These are phyloP conservation scores for Antechinus stuartii DNA, from an alignment of 2,113 vertebrate genomes.

Conservation along the genomic window DNA sequence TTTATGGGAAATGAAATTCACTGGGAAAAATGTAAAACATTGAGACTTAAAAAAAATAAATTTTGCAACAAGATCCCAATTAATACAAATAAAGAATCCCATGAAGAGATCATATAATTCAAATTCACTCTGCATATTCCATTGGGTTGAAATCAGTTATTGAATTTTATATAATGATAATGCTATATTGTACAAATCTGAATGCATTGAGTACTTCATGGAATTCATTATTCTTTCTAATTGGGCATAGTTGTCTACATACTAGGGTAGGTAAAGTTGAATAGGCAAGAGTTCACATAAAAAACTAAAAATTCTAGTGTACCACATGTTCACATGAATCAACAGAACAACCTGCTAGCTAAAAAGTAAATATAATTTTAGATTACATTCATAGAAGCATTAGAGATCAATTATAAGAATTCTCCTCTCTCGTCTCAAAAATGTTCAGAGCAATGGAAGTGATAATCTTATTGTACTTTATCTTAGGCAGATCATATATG, in stretches of 20 bases:
- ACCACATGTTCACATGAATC: neutral
- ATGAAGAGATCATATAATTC: neutral
- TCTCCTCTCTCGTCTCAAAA: neutral
- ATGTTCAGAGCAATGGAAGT: neutral
- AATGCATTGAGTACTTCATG: neutral
- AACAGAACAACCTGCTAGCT: neutral
- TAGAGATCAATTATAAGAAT: neutral
- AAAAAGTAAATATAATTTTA: neutral
- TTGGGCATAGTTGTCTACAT: neutral
- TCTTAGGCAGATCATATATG: neutral
- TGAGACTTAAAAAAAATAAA: neutral
- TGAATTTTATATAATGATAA: neutral
- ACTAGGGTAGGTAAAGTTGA: neutral
- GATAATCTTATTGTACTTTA: neutral
- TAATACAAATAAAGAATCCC: neutral
- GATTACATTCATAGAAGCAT: neutral
- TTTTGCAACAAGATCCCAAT: neutral
- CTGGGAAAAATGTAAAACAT: neutral
- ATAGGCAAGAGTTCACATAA: neutral
- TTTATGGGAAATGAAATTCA: neutral
- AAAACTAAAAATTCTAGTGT: neutral
- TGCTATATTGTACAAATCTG: neutral
- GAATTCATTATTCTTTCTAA: neutral
- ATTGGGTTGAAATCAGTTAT: neutral
- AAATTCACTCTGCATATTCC: neutral